Evolutionary conservation across 2,888 invertebrate species (phyloP).

Genomic region (Arctia plantaginis): DNA sequence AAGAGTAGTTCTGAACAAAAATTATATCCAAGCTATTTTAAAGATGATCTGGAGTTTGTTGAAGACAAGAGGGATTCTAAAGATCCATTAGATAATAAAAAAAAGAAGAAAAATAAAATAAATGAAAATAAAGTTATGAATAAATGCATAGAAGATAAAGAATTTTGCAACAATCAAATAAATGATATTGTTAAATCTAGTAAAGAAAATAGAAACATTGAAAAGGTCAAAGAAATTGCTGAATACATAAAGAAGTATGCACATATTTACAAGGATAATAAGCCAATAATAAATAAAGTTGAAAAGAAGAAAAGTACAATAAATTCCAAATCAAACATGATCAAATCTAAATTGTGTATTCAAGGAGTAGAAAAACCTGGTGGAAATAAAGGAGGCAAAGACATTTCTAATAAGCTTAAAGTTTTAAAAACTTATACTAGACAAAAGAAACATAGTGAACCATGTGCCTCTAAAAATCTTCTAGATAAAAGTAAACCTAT

Average conservation of each 20-base stretch:
- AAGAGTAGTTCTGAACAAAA: constrained; percentile 14
- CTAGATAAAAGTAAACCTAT: constrained; percentile 24
- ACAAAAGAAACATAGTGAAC: constrained; percentile 39
- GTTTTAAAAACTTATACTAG: constrained; percentile 64
- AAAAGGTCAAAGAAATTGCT: constrained; percentile 58
- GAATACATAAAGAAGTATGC: constrained; percentile 53
- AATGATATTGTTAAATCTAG: constrained; percentile 32
- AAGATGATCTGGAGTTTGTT: neutral
- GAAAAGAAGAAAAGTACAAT: constrained; percentile 27
- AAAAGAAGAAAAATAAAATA: constrained; percentile 17
- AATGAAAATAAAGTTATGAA: constrained; percentile 31
- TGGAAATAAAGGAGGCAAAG: constrained; percentile 49
- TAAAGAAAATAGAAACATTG: constrained; percentile 35
- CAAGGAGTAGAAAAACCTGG: constrained; percentile 79
- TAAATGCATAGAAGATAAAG: constrained; percentile 20
- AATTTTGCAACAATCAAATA: constrained; percentile 24
- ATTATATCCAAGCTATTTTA: neutral
- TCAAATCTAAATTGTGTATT: constrained; percentile 66
- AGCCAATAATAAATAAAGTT: constrained; percentile 15
- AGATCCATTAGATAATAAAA: constrained; percentile 1
- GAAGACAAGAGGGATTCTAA: neutral
- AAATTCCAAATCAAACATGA: constrained; percentile 38
- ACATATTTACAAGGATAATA: constrained; percentile 35
- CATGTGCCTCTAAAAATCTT: constrained; percentile 18
- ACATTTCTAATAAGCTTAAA: constrained; percentile 22